Evolutionary conservation across 2,888 invertebrate genomes (phyloP).

Genomic region (Epirrhoe tristata): DNA sequence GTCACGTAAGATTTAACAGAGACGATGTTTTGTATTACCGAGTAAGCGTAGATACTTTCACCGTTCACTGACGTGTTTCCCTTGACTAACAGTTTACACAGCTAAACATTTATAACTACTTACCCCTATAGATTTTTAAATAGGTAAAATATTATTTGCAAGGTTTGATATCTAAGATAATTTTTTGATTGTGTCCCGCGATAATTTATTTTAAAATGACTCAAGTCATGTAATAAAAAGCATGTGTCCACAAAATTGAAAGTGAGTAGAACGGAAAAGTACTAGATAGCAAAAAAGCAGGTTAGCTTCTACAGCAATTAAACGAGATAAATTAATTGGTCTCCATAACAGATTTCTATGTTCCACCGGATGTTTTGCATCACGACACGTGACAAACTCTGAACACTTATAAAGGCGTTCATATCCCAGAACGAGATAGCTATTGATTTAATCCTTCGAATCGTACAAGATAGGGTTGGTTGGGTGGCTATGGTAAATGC

Average conservation of each 20-base stretch:
- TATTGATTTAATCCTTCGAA: background rate
- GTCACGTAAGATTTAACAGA: slow-evolving; percentile 19
- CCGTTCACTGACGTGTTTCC: slow-evolving; percentile 21
- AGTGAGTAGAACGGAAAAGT: slow-evolving; percentile 23
- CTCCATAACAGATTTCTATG: slow-evolving; percentile 33
- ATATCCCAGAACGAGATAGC: background rate
- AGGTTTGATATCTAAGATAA: no score
- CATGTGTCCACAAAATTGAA: slow-evolving; percentile 13
- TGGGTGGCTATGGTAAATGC: background rate
- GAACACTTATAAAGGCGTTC: slow-evolving; percentile 6
- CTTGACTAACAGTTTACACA: slow-evolving; percentile 12
- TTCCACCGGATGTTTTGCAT: slow-evolving; percentile 41
- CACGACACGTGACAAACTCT: slow-evolving; percentile 11
- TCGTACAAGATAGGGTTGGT: background rate
- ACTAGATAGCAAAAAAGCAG: slow-evolving; percentile 22
- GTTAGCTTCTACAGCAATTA: slow-evolving; percentile 33
- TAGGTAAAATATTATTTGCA: no score
- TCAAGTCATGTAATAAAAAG: slow-evolving; percentile 7
- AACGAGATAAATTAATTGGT: slow-evolving; percentile 36
- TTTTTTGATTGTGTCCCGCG: no score
- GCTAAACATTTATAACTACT: background rate
- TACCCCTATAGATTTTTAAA: no score
- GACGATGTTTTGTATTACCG: background rate
- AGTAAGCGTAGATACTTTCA: slow-evolving; percentile 35
- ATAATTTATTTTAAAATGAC: background rate